Evolutionary conservation across 2,797 vertebrate genomes (phyloP), one percentile per base, ranked within the genome.

Genomic region (Urosaurus nigricauda): DNA sequence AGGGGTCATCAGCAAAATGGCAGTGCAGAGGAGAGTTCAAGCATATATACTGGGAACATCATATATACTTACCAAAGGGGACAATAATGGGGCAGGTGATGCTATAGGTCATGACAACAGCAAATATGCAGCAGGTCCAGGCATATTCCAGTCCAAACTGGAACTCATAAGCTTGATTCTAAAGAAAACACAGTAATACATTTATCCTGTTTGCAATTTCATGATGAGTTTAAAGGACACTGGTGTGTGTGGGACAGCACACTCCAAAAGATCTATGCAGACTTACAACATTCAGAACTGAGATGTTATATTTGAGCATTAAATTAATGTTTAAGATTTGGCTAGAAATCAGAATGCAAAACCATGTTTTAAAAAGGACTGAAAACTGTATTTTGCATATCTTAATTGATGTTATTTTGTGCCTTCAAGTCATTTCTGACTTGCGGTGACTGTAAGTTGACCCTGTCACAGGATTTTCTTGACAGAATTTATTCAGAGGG

Each of bases 21-120:
- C 60, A 68, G 2, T 8, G 63, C 16, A 35, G 14, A 14, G 17
- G 40, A 65, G 7, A 26, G 40, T 17, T 11, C 26, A 83, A n/a
- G 17, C 68, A 17, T 12, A 17, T n/a, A n/a, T n/a, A n/a, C n/a
- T n/a, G 40, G 40, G 79, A 1, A 16, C 32, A 84, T 0, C 73
- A 43, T 13, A 63, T 24, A 9, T 19, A 95, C 99, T 99, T 95
- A 99, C 99, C 99, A 3, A 99, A 99, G 82, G 99, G 99, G 35
- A 98, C 98, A 1, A 99, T 99, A 94, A 99, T 97, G 74, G 99
- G 99, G 93, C 99, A 99, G 7, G 98, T 99, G 96, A 99, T 99
- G 96, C 99, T 99, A 95, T 99, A 99, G 13, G 98, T 98, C 97
- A 99, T 97, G 77, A 98, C 98, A n/a, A 99, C 98, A 0, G 98